A percentile compares a stretch with the other conserved stretches of the same genome.
Evolutionary conservation across 2,888 invertebrate species (phyloP).

Genomic region (Geophilus truncorum): DNA sequence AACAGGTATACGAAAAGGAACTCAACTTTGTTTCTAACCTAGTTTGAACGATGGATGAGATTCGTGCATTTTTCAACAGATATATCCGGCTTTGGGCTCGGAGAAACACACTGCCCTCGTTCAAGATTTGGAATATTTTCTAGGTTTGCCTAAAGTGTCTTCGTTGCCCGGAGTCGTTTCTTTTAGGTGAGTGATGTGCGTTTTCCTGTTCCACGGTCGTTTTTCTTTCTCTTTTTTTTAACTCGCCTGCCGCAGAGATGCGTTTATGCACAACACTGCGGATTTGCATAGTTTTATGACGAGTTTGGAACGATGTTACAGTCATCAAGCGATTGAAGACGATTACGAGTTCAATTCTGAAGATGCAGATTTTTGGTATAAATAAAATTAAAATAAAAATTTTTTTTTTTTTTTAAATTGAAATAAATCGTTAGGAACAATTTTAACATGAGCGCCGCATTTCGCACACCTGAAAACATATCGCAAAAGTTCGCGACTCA

Average conservation of each 20-base stretch:
- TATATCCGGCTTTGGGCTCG: conserved; percentile 41
- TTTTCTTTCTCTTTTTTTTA: neutral
- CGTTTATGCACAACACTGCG: conserved; percentile 39
- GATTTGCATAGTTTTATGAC: conserved; percentile 42
- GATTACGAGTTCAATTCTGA: conserved; percentile 27
- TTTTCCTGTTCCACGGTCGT: neutral
- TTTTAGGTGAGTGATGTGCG: neutral
- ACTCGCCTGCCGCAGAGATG: conserved; percentile 25
- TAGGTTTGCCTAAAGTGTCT: neutral
- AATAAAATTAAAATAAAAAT: no score
- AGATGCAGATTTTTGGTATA: no score
- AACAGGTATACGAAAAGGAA: no score
- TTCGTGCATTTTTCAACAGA: conserved; percentile 37
- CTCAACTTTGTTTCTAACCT: no score
- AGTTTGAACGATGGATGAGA: no score
- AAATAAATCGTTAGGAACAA: conserved; percentile 11
- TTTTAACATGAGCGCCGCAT: conserved; percentile 10
- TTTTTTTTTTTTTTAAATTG: no score
- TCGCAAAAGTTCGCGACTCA: neutral
- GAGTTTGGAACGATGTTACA: conserved; percentile 41
- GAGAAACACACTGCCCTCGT: conserved; percentile 39
- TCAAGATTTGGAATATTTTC: conserved; percentile 36
- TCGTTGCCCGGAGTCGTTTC: neutral
- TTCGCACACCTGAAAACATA: neutral
- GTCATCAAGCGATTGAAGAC: neutral